Base-by-base conservation (phyloP, 2,797 vertebrate species). In the Sebastes nivosus region DNA sequence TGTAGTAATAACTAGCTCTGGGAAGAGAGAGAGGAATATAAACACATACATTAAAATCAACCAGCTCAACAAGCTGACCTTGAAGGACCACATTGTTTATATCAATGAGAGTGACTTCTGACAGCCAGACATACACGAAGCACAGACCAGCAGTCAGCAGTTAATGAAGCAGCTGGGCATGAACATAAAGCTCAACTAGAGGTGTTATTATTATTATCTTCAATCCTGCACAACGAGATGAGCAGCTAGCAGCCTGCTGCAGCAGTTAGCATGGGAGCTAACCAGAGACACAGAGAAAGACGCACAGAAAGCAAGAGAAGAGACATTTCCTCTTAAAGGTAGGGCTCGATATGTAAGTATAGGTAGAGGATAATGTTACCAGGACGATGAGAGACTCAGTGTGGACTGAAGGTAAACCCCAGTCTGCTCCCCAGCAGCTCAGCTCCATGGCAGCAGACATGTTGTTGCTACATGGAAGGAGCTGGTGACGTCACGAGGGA, bases 381-480 rank as follows among this genome's bases (percentile, higher is more conserved):
- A 99, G 93, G 38, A 99, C 97, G 73, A 97, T 93, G 24, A 99
- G 94, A 20, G 95, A 97, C 84, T 99, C 97, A 59, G 95, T 96
- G 93, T 99, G 97, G 20, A 99, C 94, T 10, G 98, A 99, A 2
- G 98, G 98, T 76, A 99, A 92, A 64, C 97, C 98, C 98, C 98
- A 99, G 65, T 94, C 98, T 67, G 95, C 97, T 79, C 97, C 98
- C 98, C 98, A 99, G 91, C 97, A 99, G 77, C 95, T 95, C 88
- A 99, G 96, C 92, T 98, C 97, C 96, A 99, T 97, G 95, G 97
- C 93, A 84, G 96, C 94, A 93, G 97, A 97, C 97, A 98, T 97
- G 89, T 96, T 96, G 80, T 74, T 73, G 83, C 38, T 71, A 73
- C 69, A 64, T 59, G 57, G 74, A 79, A 79, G 46, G 77, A 61